Base-by-base conservation (phyloP, 2,888 invertebrate species). In the Volucella bombylans region DNA sequence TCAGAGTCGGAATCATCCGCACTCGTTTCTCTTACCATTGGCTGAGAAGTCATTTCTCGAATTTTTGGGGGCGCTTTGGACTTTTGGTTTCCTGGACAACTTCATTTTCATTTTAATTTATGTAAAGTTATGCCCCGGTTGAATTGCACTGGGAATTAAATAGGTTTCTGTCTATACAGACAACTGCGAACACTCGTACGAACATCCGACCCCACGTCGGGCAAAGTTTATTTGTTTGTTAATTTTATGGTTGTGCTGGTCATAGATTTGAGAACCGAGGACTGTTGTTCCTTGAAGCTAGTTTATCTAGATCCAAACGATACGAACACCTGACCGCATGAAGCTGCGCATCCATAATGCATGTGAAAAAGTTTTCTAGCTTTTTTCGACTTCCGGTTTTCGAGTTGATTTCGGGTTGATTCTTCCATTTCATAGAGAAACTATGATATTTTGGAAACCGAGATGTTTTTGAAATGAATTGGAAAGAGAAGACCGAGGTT, bases 91-190 rank as follows among this genome's bases (percentile, higher is more conserved):
- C 31, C 49, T 41, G 67, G 76, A 72, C 55, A 72, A 85, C 76
- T 81, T 80, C 57, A 72, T 82, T 82, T 82, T 73, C 78, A 64
- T 85, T 80, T 85, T 85, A 85, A 85, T 85, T 85, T 81, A 85
- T 85, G 80, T 81, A 81, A 85, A 85, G 81, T 76, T 85, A 81
- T 85, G 76, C 72, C 72, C 61, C 52, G 80, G 50, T 77, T 81
- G 77, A 72, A 85, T 85, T 76, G 72, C 62, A 71, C 10, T 64
- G 72, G 39, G 78, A 62, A 72, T 68, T 61, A 57, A 41, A 18
- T 38, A 45, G 59, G 31, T 31, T 31, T 49, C 14, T 41, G 31
- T 10, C 65, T 47, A 62, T 10, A 31, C 1, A 31, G 15, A 39
- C 18, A 31, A 15, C 18, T 31, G 0, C 41, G 11, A 39, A 6